Conservation (phyloP, 2,888 invertebrate genomes). For the Empis stercorea region DNA sequence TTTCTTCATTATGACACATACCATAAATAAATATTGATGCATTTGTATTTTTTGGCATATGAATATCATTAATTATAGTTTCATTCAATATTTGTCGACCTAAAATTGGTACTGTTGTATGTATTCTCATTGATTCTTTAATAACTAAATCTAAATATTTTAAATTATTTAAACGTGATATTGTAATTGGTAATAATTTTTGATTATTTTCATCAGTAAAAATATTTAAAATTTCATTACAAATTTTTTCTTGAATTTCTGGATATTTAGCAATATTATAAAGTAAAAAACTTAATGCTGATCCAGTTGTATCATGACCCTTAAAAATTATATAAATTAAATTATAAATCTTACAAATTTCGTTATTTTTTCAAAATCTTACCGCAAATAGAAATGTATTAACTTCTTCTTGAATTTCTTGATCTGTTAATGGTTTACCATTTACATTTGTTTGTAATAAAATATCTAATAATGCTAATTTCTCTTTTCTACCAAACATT, state of each 20-base stretch:
- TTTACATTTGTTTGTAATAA: slow-evolving; percentile 42
- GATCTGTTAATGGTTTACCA: slow-evolving; percentile 39
- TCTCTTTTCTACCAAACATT: slow-evolving; percentile 38
- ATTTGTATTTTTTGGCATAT: slow-evolving; percentile 5
- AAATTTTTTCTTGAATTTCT: slow-evolving; percentile 30
- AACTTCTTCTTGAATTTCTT: slow-evolving; percentile 48
- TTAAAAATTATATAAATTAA: not conserved
- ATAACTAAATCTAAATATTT: slow-evolving; percentile 10
- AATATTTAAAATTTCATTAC: slow-evolving; percentile 28
- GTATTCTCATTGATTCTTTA: slow-evolving; percentile 11
- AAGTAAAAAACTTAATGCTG: slow-evolving; percentile 31
- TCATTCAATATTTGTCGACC: slow-evolving; percentile 7
- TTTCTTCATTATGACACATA: slow-evolving; percentile 9
- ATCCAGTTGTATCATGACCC: slow-evolving; percentile 35
- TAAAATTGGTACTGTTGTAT: slow-evolving; percentile 9
- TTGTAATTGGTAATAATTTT: not conserved
- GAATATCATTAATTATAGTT: slow-evolving; percentile 1
- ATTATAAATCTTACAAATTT: not conserved
- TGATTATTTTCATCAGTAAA: slow-evolving; percentile 9
- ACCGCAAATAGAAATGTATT: slow-evolving; percentile 54
- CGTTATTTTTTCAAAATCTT: not conserved
- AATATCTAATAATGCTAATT: slow-evolving; percentile 48
- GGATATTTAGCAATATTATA: slow-evolving; percentile 31
- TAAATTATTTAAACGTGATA: slow-evolving; percentile 2
- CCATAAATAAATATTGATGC: slow-evolving; percentile 2